A percentile compares a stretch with the other conserved stretches of the same genome.
Evolutionary conservation across 2,113 vertebrate species (phyloP).

Genomic region (Lanius ludovicianus): DNA sequence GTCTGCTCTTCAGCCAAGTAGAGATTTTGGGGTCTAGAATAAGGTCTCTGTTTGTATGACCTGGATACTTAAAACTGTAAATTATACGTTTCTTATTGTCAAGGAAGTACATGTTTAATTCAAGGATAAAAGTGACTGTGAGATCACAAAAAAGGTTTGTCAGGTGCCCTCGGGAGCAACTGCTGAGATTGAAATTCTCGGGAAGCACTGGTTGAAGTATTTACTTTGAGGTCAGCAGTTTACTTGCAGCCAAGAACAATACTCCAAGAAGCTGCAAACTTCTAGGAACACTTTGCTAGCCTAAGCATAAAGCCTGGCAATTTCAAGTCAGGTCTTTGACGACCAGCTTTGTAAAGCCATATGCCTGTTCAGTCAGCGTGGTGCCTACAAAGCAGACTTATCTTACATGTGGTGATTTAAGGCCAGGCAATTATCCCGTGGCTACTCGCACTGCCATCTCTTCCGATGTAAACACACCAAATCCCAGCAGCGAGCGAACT

Average conservation of each 20-base stretch:
- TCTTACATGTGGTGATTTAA: not conserved
- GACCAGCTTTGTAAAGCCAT: not conserved
- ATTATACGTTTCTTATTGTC: not conserved
- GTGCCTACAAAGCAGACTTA: not conserved
- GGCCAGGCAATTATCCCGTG: not conserved
- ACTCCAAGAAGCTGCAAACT: not conserved
- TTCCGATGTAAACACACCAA: not conserved
- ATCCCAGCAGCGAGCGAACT: not conserved
- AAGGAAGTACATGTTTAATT: not conserved
- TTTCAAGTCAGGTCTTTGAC: not conserved
- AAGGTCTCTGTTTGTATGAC: not conserved
- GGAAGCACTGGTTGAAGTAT: not conserved
- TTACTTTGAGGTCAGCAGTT: not conserved
- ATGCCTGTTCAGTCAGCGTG: not conserved
- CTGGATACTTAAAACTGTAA: not conserved
- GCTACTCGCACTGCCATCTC: not conserved
- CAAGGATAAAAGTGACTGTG: not conserved
- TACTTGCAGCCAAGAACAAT: not conserved
- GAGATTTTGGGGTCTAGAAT: not conserved
- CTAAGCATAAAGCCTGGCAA: not conserved
- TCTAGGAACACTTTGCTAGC: not conserved
- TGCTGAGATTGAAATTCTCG: not conserved
- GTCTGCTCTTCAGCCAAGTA: not conserved
- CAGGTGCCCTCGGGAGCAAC: not conserved
- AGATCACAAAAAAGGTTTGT: conserved; percentile 12